A percentile compares a stretch with the other conserved stretches of the same genome.
phyloP scores from a whole-genome alignment of 2,888 invertebrate species.

The Drosophila gaucha region DNA sequence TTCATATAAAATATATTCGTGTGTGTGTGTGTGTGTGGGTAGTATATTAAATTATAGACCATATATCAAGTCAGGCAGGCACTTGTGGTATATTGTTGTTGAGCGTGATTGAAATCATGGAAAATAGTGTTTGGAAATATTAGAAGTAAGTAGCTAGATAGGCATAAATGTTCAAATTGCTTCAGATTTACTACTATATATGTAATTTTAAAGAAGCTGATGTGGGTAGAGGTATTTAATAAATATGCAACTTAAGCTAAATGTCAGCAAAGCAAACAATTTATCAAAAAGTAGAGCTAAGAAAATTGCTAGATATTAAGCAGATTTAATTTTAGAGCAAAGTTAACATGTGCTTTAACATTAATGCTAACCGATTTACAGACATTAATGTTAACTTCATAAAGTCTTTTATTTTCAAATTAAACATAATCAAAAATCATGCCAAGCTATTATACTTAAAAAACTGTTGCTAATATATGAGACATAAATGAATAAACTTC shows the following conservation, averaged over 20 bases:
- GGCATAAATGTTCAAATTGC: not conserved
- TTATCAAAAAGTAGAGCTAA: not conserved
- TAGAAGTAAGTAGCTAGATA: not conserved
- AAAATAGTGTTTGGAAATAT: not conserved
- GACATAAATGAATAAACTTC: too few species aligned
- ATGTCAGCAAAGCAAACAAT: too few species aligned
- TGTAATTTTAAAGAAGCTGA: not conserved
- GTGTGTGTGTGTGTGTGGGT: not conserved
- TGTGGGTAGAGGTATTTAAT: not conserved
- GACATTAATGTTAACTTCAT: too few species aligned
- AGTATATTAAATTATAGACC: not conserved
- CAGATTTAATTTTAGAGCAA: not conserved
- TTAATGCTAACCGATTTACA: not conserved
- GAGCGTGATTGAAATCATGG: not conserved
- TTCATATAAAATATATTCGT: not conserved
- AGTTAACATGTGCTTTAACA: not conserved
- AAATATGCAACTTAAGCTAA: not conserved
- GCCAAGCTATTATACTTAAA: too few species aligned
- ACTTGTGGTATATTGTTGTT: not conserved
- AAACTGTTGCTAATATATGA: too few species aligned
- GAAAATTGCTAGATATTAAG: not conserved
- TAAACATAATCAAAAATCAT: too few species aligned
- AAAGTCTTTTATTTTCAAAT: too few species aligned
- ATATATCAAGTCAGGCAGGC: constrained; percentile 4
- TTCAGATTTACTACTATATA: not conserved